Evolutionary conservation across 1,140 invertebrate genomes (phyloP), one percentile per base, ranked within the genome.

Genomic region (Cephus cinctus): DNA sequence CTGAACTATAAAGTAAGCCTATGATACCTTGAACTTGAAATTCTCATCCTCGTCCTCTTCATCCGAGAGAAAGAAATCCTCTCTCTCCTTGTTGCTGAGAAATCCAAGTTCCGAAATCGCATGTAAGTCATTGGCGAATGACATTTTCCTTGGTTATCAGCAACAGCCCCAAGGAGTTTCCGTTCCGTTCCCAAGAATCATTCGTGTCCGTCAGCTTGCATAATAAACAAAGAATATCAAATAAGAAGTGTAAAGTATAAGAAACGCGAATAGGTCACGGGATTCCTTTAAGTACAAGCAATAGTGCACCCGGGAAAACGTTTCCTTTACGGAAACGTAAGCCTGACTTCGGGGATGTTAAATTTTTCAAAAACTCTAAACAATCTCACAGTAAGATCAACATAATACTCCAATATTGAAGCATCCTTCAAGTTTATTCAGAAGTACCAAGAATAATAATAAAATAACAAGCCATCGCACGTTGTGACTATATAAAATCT

Each of bases 1-100:
- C 25, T n/a, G 19, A 18, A 36, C 2, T 18, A 4, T 6, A 36
- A 40, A 15, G n/a, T 44, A 44, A 27, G 35, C 5, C 23, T 12
- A 35, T 23, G 18, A 38, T 65, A 75, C 72, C 69, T 75, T 71
- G 56, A 75, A 73, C 53, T 70, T 53, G 52, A 69, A 73, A 32
- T 73, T n/a, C n/a, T n/a, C 64, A 19, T 73, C 59, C 18, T 41
- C 39, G 34, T 63, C 55, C 19, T 65, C 60, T 21, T 58, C 48
- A 11, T 63, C 57, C 15, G 61, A 54, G 44, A 61, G 40, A 2
- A 55, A 50, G 9, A 59, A 42, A 41, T 56, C 43, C 27, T 63
- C 57, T 36, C 42, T 60, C 36, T 58, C 54, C 32, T 69, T 50
- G 43, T 62, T 61, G 18, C 52, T 68, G 32, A 64, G 41, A 52